A percentile compares a stretch with the other conserved stretches of the same genome.
These are phyloP conservation scores for Chrysaora quinquecirrha DNA, from an alignment of 30 jellyfish, hydroid and myxozoan species.

Conservation along the genomic window DNA sequence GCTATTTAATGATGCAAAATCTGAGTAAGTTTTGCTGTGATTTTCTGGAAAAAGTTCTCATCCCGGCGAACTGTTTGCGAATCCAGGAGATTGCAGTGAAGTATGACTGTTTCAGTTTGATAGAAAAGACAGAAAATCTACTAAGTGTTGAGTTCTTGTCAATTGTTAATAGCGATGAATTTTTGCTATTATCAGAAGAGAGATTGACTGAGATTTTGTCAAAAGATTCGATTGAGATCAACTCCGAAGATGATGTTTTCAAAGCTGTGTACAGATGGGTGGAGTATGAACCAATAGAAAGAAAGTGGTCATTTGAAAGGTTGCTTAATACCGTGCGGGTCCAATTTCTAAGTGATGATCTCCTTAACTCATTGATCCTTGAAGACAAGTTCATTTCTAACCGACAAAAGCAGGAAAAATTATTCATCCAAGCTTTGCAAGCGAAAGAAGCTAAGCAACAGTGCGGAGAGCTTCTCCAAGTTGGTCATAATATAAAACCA, in stretches of 20 bases:
- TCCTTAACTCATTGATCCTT: conserved; percentile 10
- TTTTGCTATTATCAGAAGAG: conserved; percentile 41
- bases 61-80: conserved; percentile 67
- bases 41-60: conserved; percentile 44
- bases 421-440: conserved; percentile 13
- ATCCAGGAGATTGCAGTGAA: conserved; percentile 70
- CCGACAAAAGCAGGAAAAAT: not conserved
- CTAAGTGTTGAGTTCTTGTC: conserved; percentile 56
- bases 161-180: conserved; percentile 57
- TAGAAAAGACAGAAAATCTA: conserved; percentile 53
- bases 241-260: conserved; percentile 73
- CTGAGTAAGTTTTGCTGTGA: conserved; percentile 72
- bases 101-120: conserved; percentile 51
- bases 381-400: not conserved
- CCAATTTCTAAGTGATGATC: conserved; percentile 60
- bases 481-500: conserved; percentile 60
- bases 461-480: conserved; percentile 36
- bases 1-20: conserved; percentile 66
- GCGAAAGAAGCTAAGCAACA: conserved; percentile 17
- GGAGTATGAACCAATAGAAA: conserved; percentile 8
- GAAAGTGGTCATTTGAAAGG: conserved; percentile 30
- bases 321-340: conserved; percentile 58
- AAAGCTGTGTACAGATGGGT: conserved; percentile 69
- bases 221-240: conserved; percentile 67
- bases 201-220: conserved; percentile 53